Evolutionary conservation across 2,113 vertebrate genomes (phyloP).

Genomic region (Sander lucioperca): DNA sequence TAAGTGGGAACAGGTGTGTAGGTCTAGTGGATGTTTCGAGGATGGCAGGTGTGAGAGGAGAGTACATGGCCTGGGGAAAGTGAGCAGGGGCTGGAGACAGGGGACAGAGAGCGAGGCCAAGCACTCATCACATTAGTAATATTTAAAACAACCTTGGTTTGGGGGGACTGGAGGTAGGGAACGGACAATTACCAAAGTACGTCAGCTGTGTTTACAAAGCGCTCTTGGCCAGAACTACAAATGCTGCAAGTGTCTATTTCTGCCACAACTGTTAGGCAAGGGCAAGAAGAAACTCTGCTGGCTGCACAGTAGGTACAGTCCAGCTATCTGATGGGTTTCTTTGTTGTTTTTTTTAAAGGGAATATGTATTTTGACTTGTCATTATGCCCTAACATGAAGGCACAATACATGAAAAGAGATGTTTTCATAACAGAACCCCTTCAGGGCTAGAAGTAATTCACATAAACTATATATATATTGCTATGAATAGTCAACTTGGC

Average conservation of each 20-base stretch:
- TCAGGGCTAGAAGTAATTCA: background rate
- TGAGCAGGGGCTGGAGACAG: too few species aligned
- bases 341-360: too few species aligned
- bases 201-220: background rate
- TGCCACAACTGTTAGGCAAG: background rate
- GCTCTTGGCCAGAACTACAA: background rate
- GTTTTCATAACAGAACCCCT: background rate
- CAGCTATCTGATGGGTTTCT: background rate
- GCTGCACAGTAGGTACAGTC: background rate
- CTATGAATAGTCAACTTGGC: constrained; percentile 1
- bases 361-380: background rate
- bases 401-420: background rate
- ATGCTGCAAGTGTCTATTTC: background rate
- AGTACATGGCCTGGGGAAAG: too few species aligned
- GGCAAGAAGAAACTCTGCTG: background rate
- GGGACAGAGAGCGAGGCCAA: background rate
- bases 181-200: background rate
- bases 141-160: background rate
- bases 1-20: too few species aligned
- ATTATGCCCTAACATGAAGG: background rate
- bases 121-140: background rate
- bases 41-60: too few species aligned
- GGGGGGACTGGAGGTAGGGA: background rate
- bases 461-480: background rate
- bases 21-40: too few species aligned